Conservation (phyloP, 2,113 vertebrate species). For the Cichladusa arquata region DNA sequence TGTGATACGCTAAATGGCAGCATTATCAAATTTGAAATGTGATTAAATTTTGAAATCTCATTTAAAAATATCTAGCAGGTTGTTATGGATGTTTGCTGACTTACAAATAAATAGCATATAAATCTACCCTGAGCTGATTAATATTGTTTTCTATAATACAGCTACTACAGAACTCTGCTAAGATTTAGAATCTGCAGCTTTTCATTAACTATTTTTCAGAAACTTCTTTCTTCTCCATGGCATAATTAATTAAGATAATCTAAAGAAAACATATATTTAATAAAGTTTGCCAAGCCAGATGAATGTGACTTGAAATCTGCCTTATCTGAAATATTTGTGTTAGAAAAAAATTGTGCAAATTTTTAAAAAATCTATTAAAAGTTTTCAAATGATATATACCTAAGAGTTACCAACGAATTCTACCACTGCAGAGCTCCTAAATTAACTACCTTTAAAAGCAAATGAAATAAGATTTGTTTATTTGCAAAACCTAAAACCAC, state of each 20-base stretch:
- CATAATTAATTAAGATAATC: background rate
- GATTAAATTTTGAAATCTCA: background rate
- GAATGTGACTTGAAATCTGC: background rate
- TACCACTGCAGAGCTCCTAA: background rate
- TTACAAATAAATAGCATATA: background rate
- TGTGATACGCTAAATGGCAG: background rate
- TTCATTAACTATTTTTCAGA: background rate
- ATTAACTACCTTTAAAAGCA: background rate
- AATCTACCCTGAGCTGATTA: background rate
- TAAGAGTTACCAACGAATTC: background rate
- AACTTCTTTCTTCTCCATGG: background rate
- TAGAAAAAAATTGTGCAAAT: background rate
- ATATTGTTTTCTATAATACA: background rate
- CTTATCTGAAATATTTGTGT: background rate
- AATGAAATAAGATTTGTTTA: background rate
- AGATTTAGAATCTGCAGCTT: background rate
- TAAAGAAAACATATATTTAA: background rate
- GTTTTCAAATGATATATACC: background rate
- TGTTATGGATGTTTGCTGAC: background rate
- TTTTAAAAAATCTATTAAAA: background rate
- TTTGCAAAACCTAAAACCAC: background rate
- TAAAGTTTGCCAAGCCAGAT: background rate
- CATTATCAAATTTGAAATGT: background rate
- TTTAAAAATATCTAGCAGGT: background rate
- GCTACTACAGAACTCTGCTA: background rate